Conservation (phyloP, 1,140 invertebrate genomes). For the Teleopsis dalmanni region DNA sequence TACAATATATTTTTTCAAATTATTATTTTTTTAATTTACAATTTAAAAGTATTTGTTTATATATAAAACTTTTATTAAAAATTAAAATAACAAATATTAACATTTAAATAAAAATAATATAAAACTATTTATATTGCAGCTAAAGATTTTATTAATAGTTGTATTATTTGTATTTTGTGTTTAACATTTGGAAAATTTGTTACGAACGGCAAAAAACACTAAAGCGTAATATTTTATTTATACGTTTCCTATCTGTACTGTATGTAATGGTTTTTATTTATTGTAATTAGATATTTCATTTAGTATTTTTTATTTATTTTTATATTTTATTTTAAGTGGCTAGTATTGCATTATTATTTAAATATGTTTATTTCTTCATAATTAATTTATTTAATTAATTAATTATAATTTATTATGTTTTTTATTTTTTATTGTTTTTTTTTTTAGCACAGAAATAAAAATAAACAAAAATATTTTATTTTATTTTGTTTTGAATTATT, state of each 20-base stretch:
- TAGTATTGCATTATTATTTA: not conserved
- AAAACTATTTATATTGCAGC: too few relatives aligned
- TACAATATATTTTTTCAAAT: too few relatives aligned
- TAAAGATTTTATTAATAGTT: too few relatives aligned
- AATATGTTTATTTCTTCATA: not conserved
- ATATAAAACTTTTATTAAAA: too few relatives aligned
- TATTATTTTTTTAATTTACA: too few relatives aligned
- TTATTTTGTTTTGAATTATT: not conserved
- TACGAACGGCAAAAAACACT: too few relatives aligned
- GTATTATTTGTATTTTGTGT: too few relatives aligned
- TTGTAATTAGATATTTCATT: not conserved
- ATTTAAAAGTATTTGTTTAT: too few relatives aligned
- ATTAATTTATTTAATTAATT: slow-evolving; percentile 1
- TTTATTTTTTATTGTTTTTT: not conserved
- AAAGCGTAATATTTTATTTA: too few relatives aligned
- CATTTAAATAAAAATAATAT: too few relatives aligned
- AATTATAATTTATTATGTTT: not conserved
- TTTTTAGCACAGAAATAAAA: not conserved
- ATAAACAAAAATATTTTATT: slow-evolving; percentile 6
- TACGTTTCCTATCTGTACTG: not conserved
- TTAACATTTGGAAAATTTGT: too few relatives aligned
- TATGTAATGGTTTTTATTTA: not conserved
- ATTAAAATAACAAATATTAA: too few relatives aligned
- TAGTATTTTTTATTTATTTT: not conserved
- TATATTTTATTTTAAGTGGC: slow-evolving; percentile 2